Evolutionary conservation across 2,113 vertebrate species (phyloP).

Genomic region (Pholis gunnellus): DNA sequence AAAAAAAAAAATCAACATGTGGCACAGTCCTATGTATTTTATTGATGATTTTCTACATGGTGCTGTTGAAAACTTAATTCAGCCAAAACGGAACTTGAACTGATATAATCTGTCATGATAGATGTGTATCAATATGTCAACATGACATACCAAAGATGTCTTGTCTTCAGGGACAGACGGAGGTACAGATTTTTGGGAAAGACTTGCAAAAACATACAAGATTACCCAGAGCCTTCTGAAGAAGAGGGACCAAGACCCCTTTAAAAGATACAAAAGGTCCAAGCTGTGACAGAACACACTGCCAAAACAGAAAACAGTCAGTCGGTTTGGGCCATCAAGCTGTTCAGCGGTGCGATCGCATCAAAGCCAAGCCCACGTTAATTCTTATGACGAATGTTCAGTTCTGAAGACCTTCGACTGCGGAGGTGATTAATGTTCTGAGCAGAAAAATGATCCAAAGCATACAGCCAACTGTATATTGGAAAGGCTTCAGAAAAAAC

Average conservation of each 20-base stretch:
- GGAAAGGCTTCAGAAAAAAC: slow-evolving; percentile 9
- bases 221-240: background rate
- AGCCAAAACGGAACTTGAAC: background rate
- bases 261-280: background rate
- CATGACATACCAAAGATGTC: background rate
- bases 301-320: background rate
- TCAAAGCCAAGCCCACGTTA: background rate
- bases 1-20: too few relatives aligned
- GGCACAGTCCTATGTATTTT: too few relatives aligned
- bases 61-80: background rate
- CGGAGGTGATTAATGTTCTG: slow-evolving; percentile 16
- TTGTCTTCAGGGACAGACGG: background rate
- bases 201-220: background rate
- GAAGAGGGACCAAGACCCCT: background rate
- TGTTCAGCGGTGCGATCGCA: background rate
- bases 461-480: background rate
- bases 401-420: background rate
- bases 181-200: background rate
- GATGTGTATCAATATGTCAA: background rate
- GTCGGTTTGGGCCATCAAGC: background rate
- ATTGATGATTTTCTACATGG: background rate
- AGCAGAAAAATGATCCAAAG: background rate
- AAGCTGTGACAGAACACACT: background rate
- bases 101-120: background rate
- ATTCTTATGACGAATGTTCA: background rate